These are phyloP conservation scores for Babyrousa celebensis DNA, from an alignment of 2,797 vertebrate species.

Conservation along the genomic window DNA sequence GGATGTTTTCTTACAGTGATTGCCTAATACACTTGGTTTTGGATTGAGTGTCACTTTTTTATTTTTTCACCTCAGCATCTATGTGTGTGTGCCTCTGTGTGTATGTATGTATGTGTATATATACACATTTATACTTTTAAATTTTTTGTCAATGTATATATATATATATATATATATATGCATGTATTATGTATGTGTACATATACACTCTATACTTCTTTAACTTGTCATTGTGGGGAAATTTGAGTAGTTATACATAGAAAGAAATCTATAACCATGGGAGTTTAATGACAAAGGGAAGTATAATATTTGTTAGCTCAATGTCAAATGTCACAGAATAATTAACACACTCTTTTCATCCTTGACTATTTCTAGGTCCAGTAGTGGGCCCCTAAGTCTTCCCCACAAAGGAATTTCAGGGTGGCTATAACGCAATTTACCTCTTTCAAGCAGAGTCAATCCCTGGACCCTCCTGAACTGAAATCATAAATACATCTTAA, in stretches of 20 bases:
- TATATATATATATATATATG: too few relatives aligned
- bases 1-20: neutral
- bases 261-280: slow-evolving; percentile 78
- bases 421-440: slow-evolving; percentile 23
- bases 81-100: neutral
- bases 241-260: slow-evolving; percentile 40
- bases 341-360: slow-evolving; percentile 23
- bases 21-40: neutral
- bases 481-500: slow-evolving; percentile 30
- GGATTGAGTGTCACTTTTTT: neutral
- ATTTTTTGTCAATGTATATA: neutral
- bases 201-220: neutral
- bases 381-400: neutral
- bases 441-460: slow-evolving; percentile 29
- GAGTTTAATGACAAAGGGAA: slow-evolving; percentile 61
- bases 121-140: neutral
- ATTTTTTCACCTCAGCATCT: neutral
- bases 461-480: slow-evolving; percentile 52
- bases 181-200: too few relatives aligned
- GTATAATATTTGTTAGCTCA: slow-evolving; percentile 18
- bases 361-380: slow-evolving; percentile 1
- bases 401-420: slow-evolving; percentile 20
- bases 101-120: too few relatives aligned
- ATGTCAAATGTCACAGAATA: slow-evolving; percentile 48
- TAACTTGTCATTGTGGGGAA: neutral